phyloP scores from a whole-genome alignment of 1,140 invertebrate genomes.

The Planococcus citri region DNA sequence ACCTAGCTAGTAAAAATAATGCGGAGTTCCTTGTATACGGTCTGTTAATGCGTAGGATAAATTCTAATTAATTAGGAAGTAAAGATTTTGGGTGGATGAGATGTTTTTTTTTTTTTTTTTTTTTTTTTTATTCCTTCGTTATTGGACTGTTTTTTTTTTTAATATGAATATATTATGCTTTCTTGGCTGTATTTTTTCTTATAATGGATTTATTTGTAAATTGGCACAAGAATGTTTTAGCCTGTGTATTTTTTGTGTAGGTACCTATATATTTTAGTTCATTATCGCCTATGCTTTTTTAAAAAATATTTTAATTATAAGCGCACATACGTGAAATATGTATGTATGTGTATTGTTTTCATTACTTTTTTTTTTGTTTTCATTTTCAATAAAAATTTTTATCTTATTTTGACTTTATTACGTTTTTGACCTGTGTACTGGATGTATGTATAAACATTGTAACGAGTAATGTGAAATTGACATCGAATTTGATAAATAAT shows the following conservation, averaged over 20 bases:
- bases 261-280: neutral
- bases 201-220: no score
- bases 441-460: no score
- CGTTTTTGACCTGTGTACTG: no score
- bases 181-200: neutral
- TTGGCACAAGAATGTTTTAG: neutral
- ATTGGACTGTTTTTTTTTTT: no score
- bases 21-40: slow-evolving; percentile 1
- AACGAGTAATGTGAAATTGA: no score
- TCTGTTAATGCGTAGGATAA: neutral
- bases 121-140: neutral
- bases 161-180: no score
- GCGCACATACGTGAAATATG: no score
- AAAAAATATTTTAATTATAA: no score
- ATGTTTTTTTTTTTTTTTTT: neutral
- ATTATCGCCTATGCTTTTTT: neutral
- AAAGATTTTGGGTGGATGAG: neutral
- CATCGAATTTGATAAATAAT: neutral
- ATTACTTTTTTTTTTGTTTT: neutral
- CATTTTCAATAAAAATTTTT: neutral
- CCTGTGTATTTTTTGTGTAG: neutral
- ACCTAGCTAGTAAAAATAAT: neutral
- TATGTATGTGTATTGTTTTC: neutral
- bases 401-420: neutral
- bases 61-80: neutral